A percentile compares a stretch with the other conserved stretches of the same genome.
Evolutionary conservation across 2,113 vertebrate genomes (phyloP).

Genomic region (Phrynosoma platyrhinos): DNA sequence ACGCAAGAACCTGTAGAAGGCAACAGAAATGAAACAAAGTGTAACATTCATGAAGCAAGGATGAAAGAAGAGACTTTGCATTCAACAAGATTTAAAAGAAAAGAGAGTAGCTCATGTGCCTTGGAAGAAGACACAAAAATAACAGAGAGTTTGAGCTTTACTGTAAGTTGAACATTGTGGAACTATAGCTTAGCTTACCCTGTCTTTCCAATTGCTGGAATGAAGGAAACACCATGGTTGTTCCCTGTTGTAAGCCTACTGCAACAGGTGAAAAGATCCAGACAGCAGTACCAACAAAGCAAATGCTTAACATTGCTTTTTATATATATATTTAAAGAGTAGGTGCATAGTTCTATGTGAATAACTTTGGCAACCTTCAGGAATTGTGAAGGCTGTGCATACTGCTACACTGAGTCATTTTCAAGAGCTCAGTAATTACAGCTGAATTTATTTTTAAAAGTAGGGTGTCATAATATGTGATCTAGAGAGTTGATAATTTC

Average conservation of each 20-base stretch:
- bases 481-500: neutral
- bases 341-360: neutral
- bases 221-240: neutral
- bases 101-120: rapidly evolving
- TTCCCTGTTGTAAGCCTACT: neutral
- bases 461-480: neutral
- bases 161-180: conserved; percentile 50
- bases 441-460: neutral
- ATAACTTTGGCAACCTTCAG: neutral
- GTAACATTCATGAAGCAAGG: neutral
- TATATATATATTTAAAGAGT: neutral
- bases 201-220: neutral
- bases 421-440: neutral
- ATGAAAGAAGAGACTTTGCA: neutral
- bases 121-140: conserved; percentile 22
- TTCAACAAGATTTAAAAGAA: rapidly evolving
- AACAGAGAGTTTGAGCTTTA: neutral
- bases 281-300: neutral
- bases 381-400: neutral
- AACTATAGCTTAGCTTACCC: neutral
- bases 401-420: neutral
- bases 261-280: neutral
- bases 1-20: conserved; percentile 1
- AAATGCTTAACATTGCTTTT: neutral
- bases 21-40: neutral